Evolutionary conservation across 2,888 invertebrate species (phyloP), one percentile per base, ranked within the genome.

Genomic region (Cryptocheilus praepositus): DNA sequence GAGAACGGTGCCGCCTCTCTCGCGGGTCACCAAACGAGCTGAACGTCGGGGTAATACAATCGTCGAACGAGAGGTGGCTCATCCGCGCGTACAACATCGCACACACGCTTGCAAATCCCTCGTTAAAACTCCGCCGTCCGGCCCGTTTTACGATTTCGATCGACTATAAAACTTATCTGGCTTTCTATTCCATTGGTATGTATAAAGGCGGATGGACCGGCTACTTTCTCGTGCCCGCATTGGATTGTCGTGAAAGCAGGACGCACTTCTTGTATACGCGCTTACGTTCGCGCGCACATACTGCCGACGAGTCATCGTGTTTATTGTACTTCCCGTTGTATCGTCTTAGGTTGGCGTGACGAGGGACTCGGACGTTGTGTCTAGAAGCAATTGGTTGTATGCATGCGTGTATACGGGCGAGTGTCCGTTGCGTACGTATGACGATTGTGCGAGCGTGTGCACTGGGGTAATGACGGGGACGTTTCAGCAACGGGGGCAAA

Each of bases 171-270:
- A 81, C 81, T 88, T 86, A 88, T 87, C 86, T 77, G 84, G 88
- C 88, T 88, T 88, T 88, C 88, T 88, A 88, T 88, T 88, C 87
- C 82, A 86, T 88, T 84, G 87, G 87, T 86, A 87, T 87, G 86
- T 87, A 86, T 85, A 87, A 86, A 87, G 84, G 85, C 84, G 86
- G 86, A 88, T 87, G 86, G 86, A 85, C 85, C 84, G 82, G 85
- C 84, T 86, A 87, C 86, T 87, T 86, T 86, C 87, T 83, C 86
- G 82, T 82, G 83, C 79, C 85, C 82, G 85, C 85, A 83, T 86
- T 83, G 85, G 86, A 87, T 85, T 86, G 86, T 85, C 80, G 87
- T 86, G 88, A 88, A 88, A 88, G 88, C 88, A 87, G 88, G 88
- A 87, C 88, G 85, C 82, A 80, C 82, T 83, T 83, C 82, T 83